A percentile compares a stretch with the other conserved stretches of the same genome.
Conservation (phyloP, 2,113 vertebrate genomes). For the Neodontobutis hainanensis region DNA sequence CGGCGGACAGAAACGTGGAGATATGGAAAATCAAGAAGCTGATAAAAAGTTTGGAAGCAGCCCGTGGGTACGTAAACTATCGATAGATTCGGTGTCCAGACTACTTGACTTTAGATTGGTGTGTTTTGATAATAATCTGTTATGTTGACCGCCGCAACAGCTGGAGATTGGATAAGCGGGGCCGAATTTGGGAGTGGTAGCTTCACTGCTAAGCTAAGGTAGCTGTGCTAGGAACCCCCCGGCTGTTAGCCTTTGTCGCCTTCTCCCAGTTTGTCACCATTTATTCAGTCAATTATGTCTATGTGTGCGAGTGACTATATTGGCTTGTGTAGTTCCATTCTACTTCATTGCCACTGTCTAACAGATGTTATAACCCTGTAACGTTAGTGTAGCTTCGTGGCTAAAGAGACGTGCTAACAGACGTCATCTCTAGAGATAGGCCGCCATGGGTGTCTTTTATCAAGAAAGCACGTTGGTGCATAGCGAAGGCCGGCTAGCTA, state of each 20-base stretch:
- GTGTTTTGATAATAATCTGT: slow-evolving; percentile 1
- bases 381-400: slow-evolving; percentile 20
- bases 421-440: slow-evolving; percentile 70
- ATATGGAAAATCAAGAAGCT: slow-evolving; percentile 99
- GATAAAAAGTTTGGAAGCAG: slow-evolving; percentile 97
- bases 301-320: not conserved
- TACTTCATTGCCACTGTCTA: not conserved
- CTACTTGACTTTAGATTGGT: not conserved
- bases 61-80: slow-evolving; percentile 85
- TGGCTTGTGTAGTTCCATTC: not conserved
- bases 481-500: slow-evolving; percentile 31
- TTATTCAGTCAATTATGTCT: not conserved
- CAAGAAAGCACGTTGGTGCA: slow-evolving; percentile 53
- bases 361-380: not conserved
- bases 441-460: slow-evolving; percentile 60
- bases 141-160: slow-evolving; percentile 52
- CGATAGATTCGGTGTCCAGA: rapidly evolving
- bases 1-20: slow-evolving; percentile 97
- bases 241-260: slow-evolving; percentile 33
- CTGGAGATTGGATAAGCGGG: slow-evolving; percentile 57
- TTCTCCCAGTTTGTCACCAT: not conserved
- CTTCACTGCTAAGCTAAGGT: slow-evolving; percentile 60
- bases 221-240: slow-evolving; percentile 32
- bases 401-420: slow-evolving; percentile 50
- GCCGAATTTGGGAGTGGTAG: slow-evolving; percentile 78